Base-by-base conservation (phyloP, 2,888 invertebrate species). In the Baronia brevicornis region DNA sequence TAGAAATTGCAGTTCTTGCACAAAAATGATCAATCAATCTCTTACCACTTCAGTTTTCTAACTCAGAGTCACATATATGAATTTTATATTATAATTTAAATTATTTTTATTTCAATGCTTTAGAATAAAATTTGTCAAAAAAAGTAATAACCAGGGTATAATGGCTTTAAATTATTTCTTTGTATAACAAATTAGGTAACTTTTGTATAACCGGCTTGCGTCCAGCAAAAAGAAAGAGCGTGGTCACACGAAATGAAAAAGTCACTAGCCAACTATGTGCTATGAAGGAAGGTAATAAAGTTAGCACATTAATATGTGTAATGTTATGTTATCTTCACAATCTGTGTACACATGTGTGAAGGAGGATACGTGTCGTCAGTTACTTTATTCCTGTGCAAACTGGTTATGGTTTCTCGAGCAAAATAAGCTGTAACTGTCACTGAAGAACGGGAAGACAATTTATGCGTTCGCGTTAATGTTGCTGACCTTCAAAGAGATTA, bases 241-340 rank as follows among this genome's bases (percentile, higher is more conserved):
- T 9, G 23, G 25, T 26, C 8, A 27, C 26, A 29, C 7, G 7
- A 34, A 24, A 14, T 41, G 36, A 43, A 42, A 49, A 44, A 47
- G 41, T 42, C 31, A 34, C 40, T 43, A 47, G 38, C 43, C 44
- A 51, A 53, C 48, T 35, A 43, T 41, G 36, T 26, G 30, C 33
- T 41, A 29, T 43, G 32, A 36, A 24, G 38, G 33, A 40, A 47
- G 41, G 33, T 29, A 54, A 51, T 57, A 50, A 52, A 51, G 28
- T 39, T 42, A 19, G 28, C 33, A 18, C 27, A 36, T 36, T 36
- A 44, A 54, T 54, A 43, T 35, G 36, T 36, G 22, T 32, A 27
- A 23, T 26, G 41, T 42, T 37, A 36, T 26, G 38, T 41, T 43
- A 49, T 46, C 46, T 46, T 18, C 29, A 34, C 33, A 44, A 41